Evolutionary conservation across 2,797 vertebrate species (phyloP).

Genomic region (Tenualosa ilisha): DNA sequence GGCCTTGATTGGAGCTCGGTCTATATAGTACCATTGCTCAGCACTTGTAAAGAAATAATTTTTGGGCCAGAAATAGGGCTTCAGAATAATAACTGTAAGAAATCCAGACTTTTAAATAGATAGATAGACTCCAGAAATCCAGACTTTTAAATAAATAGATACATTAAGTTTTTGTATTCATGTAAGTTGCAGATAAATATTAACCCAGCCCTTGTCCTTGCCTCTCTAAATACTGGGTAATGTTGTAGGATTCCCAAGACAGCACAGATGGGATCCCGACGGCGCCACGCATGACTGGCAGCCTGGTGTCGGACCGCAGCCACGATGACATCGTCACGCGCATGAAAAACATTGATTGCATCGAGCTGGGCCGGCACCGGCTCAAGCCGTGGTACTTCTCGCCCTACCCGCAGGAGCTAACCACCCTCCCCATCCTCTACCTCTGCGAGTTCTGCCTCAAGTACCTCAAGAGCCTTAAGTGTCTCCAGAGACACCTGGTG

Average conservation of each 20-base stretch:
- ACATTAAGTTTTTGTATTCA: too few species aligned
- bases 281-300: conserved; percentile 92
- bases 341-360: conserved; percentile 98
- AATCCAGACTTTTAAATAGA: background rate
- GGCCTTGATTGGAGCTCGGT: background rate
- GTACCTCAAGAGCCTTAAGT: conserved; percentile 95
- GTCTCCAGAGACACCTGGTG: conserved; percentile 95
- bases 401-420: conserved; percentile 94
- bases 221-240: background rate
- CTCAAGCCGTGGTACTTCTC: conserved; percentile 99
- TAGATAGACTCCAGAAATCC: too few species aligned
- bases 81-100: background rate
- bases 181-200: background rate
- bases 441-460: conserved; percentile 99
- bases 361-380: conserved; percentile 91
- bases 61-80: conserved; percentile 1
- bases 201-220: background rate
- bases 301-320: conserved; percentile 92
- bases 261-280: conserved; percentile 91
- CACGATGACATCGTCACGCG: conserved; percentile 95
- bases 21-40: background rate
- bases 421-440: conserved; percentile 90
- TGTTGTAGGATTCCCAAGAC: conserved; percentile 89
- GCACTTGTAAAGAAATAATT: conserved; percentile 2
- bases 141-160: too few species aligned